These are phyloP conservation scores for Tethya wilhelma DNA, from an alignment of 37 sponge, comb jelly and placozoan genomes.

Conservation along the genomic window DNA sequence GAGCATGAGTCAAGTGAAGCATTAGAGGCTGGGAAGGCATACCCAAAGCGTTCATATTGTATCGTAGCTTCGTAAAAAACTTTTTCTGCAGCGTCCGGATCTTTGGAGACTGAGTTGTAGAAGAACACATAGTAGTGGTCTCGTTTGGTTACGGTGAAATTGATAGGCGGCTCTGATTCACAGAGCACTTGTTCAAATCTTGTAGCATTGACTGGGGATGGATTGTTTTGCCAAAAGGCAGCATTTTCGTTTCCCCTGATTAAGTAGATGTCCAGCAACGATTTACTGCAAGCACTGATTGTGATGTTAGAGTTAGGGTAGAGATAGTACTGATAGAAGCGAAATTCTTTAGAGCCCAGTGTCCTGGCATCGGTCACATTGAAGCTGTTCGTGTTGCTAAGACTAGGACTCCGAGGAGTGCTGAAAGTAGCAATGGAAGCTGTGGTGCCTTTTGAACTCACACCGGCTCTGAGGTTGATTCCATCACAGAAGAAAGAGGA, in stretches of 20 bases:
- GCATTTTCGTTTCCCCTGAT: neutral
- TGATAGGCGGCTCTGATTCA: neutral
- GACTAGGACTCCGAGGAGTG: neutral
- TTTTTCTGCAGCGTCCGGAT: neutral
- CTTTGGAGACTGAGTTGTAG: neutral
- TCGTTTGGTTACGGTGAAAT: neutral
- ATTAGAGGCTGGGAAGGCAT: neutral
- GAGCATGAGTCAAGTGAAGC: neutral
- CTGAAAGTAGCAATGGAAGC: neutral
- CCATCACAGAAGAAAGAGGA: neutral
- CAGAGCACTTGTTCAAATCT: neutral
- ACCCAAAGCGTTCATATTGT: neutral
- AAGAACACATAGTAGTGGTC: neutral
- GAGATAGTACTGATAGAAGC: neutral
- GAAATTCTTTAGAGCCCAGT: neutral
- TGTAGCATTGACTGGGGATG: neutral
- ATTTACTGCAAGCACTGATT: neutral
- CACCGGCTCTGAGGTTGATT: too few relatives aligned
- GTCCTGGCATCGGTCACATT: neutral
- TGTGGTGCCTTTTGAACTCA: too few relatives aligned
- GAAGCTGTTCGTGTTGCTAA: neutral
- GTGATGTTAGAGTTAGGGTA: neutral
- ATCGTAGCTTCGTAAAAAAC: neutral
- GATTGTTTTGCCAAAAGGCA: neutral
- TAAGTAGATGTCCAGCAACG: neutral